A percentile compares a stretch with the other conserved stretches of the same genome.
These are phyloP conservation scores for Lanistes nyassanus DNA, from an alignment of 1,140 invertebrate genomes.

Conservation along the genomic window DNA sequence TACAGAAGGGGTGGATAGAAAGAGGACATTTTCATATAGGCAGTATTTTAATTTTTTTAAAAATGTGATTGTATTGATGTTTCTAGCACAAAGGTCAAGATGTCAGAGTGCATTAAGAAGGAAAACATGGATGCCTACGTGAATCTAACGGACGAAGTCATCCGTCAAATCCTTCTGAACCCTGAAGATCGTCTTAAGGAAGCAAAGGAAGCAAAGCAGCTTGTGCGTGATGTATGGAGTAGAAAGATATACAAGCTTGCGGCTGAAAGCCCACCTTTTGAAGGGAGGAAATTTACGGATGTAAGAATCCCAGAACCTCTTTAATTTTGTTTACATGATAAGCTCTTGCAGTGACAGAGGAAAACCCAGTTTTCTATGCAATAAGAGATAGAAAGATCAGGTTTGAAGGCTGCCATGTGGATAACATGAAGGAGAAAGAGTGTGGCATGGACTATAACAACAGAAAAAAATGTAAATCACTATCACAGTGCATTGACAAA, in stretches of 20 bases:
- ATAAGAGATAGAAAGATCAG: too few species aligned
- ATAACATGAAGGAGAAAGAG: too few species aligned
- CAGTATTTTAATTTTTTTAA: background rate
- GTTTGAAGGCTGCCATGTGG: too few species aligned
- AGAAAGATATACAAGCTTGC: conserved; percentile 12
- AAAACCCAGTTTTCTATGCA: too few species aligned
- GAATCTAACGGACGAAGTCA: conserved; percentile 46
- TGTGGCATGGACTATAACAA: too few species aligned
- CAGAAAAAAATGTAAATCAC: too few species aligned
- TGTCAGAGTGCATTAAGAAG: conserved; percentile 35
- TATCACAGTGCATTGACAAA: too few species aligned
- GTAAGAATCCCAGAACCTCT: too few species aligned
- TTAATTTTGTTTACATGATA: too few species aligned
- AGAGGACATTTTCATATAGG: background rate
- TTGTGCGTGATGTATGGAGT: conserved; percentile 1
- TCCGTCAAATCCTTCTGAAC: conserved; percentile 33
- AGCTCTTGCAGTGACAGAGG: too few species aligned
- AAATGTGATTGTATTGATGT: background rate
- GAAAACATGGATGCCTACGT: conserved; percentile 45
- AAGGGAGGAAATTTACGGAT: background rate
- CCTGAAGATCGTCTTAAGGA: conserved; percentile 12
- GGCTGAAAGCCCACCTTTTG: background rate
- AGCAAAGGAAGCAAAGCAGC: conserved; percentile 3
- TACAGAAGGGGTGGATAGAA: background rate
- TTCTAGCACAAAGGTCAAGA: background rate